Conservation (phyloP, 53 echinoderm and acorn worm species). For the Paelopatides confundens region DNA sequence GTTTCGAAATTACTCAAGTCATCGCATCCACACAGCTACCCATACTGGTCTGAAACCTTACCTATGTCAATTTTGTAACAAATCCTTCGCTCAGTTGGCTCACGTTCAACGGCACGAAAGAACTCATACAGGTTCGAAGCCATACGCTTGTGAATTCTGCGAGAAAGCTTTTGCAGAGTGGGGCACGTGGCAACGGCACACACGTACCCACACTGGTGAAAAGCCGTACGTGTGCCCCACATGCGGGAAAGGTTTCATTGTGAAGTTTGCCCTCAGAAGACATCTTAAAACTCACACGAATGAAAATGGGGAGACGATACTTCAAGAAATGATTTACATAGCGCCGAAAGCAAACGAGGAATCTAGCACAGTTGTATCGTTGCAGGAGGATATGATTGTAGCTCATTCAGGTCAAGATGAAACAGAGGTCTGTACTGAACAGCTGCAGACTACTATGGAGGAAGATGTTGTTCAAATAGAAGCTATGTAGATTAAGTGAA, state of each 20-base stretch:
- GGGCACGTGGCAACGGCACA: constrained; percentile 48
- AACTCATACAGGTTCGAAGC: constrained; percentile 19
- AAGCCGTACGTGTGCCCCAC: constrained; percentile 35
- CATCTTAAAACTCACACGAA: constrained; percentile 25
- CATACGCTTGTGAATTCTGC: constrained; percentile 25
- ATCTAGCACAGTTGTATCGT: neutral
- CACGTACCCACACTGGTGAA: constrained; percentile 36
- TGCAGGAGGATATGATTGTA: neutral
- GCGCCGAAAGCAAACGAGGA: neutral
- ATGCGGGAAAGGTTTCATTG: constrained; percentile 40
- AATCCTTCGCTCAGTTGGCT: constrained; percentile 38
- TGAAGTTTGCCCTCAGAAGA: constrained; percentile 45
- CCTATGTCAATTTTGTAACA: neutral
- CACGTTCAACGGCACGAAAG: constrained; percentile 46
- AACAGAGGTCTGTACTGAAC: neutral
- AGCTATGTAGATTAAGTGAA: neutral
- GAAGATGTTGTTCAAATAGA: neutral
- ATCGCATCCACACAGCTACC: constrained; percentile 41
- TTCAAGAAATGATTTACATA: neutral
- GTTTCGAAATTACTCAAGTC: constrained; percentile 46
- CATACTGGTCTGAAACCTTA: constrained; percentile 40
- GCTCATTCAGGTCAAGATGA: neutral
- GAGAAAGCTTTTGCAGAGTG: constrained; percentile 39
- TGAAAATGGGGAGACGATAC: neutral
- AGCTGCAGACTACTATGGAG: neutral